A percentile compares a stretch with the other conserved stretches of the same genome.
Conservation (phyloP, 2,888 invertebrate genomes). For the Drosophila nr. perissopoda region DNA sequence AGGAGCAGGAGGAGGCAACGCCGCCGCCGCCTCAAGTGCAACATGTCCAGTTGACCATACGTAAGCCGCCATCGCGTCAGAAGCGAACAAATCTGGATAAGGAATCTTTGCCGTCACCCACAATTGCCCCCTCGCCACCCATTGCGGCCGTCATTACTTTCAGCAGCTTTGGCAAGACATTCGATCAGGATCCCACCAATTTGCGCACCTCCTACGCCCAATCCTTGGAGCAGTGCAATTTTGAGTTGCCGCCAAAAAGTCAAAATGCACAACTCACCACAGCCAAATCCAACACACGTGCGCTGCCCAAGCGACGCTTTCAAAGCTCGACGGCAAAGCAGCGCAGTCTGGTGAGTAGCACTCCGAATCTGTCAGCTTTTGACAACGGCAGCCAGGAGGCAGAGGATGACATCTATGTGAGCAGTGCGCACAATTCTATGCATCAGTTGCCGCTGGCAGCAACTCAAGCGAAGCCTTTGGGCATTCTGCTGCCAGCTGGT, state of each 20-base stretch:
- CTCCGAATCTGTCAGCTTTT: constrained; percentile 87
- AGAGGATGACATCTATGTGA: constrained; percentile 86
- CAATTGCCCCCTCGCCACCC: background rate
- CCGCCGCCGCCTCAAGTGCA: constrained; percentile 60
- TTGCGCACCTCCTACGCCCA: constrained; percentile 84
- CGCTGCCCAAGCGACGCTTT: constrained; percentile 80
- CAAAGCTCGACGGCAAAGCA: constrained; percentile 75
- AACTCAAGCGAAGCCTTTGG: constrained; percentile 85
- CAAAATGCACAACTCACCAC: constrained; percentile 22
- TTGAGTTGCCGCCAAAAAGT: constrained; percentile 71
- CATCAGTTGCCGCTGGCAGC: constrained; percentile 85
- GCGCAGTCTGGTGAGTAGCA: constrained; percentile 85
- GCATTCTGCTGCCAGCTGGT: constrained; percentile 81
- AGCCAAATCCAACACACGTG: constrained; percentile 34
- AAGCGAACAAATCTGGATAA: constrained; percentile 43
- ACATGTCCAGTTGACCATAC: constrained; percentile 80
- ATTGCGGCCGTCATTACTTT: constrained; percentile 50
- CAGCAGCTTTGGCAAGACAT: constrained; percentile 77
- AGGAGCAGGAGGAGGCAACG: constrained; percentile 4
- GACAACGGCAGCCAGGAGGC: constrained; percentile 69
- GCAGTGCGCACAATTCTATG: constrained; percentile 88
- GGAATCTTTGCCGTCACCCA: background rate
- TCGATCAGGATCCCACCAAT: constrained; percentile 85
- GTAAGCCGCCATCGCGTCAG: constrained; percentile 74
- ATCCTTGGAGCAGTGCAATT: constrained; percentile 84